Evolutionary conservation across 2,113 vertebrate species (phyloP).

Genomic region (Coreoperca whiteheadi): DNA sequence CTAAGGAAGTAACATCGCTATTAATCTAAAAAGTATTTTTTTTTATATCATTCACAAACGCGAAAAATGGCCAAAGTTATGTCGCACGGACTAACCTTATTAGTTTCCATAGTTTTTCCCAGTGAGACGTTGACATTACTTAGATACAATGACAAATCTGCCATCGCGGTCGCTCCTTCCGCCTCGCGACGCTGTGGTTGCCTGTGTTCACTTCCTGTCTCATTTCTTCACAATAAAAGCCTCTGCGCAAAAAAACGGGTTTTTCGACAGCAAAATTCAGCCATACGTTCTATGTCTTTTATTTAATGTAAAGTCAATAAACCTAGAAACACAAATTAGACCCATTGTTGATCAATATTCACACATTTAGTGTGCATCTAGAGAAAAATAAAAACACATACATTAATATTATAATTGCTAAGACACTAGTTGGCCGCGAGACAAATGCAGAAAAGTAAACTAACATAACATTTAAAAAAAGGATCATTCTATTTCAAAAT

Average conservation of each 20-base stretch:
- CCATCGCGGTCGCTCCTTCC: slow-evolving; percentile 58
- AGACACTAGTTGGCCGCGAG: neutral
- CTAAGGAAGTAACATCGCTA: slow-evolving; percentile 60
- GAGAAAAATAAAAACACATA: neutral
- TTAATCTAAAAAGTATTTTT: neutral
- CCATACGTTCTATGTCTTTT: neutral
- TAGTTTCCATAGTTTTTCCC: slow-evolving; percentile 80
- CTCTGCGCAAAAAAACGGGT: neutral
- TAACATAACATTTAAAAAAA: too few species aligned
- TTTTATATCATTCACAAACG: neutral
- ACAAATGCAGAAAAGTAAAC: neutral
- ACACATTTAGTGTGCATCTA: neutral
- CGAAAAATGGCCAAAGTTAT: neutral
- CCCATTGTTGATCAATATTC: neutral
- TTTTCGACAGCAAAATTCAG: neutral
- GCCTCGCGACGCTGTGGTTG: neutral
- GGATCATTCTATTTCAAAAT: too few species aligned
- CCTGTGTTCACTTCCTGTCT: slow-evolving; percentile 14
- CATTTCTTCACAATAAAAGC: slow-evolving; percentile 52
- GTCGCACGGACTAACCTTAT: slow-evolving; percentile 70
- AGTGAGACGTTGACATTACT: slow-evolving; percentile 78
- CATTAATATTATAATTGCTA: neutral
- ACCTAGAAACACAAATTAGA: neutral
- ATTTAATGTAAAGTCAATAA: too few species aligned
- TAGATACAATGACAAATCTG: slow-evolving; percentile 76